These are phyloP conservation scores for Oscheius sp. DNA, from an alignment of 2,888 invertebrate genomes.

Conservation along the genomic window DNA sequence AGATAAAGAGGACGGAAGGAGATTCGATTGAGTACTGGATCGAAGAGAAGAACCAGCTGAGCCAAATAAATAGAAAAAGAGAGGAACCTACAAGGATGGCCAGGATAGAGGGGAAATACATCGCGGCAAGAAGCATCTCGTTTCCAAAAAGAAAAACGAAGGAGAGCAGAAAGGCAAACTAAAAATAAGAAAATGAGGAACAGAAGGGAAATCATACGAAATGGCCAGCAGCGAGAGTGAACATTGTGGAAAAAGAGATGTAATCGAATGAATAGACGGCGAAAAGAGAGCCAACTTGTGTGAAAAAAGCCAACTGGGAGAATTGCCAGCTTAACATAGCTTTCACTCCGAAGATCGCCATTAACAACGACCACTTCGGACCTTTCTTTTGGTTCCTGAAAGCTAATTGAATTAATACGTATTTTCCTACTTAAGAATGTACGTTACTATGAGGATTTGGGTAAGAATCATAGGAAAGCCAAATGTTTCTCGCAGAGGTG, in stretches of 20 bases:
- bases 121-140: constrained; percentile 75
- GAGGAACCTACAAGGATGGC: constrained; percentile 61
- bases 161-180: constrained; percentile 73
- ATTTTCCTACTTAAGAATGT: constrained; percentile 70
- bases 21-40: constrained; percentile 34
- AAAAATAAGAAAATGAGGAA: constrained; percentile 33
- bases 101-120: constrained; percentile 73
- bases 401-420: neutral
- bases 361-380: constrained; percentile 57
- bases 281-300: constrained; percentile 81
- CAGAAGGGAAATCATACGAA: constrained; percentile 70
- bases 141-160: constrained; percentile 75
- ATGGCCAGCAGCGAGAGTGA: constrained; percentile 72
- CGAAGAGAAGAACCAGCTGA: constrained; percentile 43
- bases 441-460: constrained; percentile 80
- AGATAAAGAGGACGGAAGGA: constrained; percentile 52
- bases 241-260: constrained; percentile 70
- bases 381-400: constrained; percentile 48
- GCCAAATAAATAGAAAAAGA: constrained; percentile 4
- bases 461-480: constrained; percentile 83
- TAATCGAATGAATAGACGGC: constrained; percentile 76
- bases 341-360: constrained; percentile 56
- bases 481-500: constrained; percentile 85
- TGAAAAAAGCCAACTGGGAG: constrained; percentile 83
- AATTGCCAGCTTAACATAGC: constrained; percentile 76